A percentile compares a stretch with the other conserved stretches of the same genome.
These are phyloP conservation scores for Siniperca undulata DNA, from an alignment of 2,797 vertebrate species.

Conservation along the genomic window DNA sequence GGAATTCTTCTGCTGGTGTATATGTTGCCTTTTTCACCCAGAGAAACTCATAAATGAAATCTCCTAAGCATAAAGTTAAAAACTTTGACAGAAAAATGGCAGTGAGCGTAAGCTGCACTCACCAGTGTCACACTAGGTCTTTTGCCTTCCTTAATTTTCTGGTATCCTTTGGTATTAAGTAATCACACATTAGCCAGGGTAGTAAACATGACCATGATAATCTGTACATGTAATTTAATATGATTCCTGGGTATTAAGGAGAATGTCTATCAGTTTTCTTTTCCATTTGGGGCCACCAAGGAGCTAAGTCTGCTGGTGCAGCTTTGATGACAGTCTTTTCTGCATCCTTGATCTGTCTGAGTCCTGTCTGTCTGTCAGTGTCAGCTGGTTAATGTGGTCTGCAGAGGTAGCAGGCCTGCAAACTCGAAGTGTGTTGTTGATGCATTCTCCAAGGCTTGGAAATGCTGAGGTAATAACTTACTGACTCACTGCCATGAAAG, in stretches of 20 bases:
- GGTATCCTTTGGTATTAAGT: background rate
- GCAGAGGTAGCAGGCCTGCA: constrained; percentile 57
- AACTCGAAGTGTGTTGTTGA: constrained; percentile 58
- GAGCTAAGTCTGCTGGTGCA: constrained; percentile 9
- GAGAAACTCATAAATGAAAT: background rate
- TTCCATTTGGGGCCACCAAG: background rate
- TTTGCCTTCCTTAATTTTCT: background rate
- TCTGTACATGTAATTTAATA: background rate
- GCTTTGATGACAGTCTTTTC: constrained; percentile 49
- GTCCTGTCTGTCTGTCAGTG: constrained; percentile 62
- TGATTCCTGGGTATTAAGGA: background rate
- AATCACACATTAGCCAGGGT: background rate
- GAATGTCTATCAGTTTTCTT: background rate
- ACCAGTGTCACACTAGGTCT: background rate
- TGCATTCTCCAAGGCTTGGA: constrained; percentile 50
- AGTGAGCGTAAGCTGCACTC: background rate
- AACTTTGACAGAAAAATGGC: background rate
- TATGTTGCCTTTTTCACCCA: background rate
- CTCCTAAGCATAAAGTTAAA: background rate
- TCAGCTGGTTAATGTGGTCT: constrained; percentile 63
- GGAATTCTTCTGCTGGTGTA: background rate
- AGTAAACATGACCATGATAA: background rate
- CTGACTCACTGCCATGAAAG: constrained; percentile 62
- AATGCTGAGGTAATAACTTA: constrained; percentile 66
- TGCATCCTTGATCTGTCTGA: constrained; percentile 72